Evolutionary conservation across 2,888 invertebrate genomes (phyloP), one percentile per base, ranked within the genome.

Genomic region (Deroplatys truncata): DNA sequence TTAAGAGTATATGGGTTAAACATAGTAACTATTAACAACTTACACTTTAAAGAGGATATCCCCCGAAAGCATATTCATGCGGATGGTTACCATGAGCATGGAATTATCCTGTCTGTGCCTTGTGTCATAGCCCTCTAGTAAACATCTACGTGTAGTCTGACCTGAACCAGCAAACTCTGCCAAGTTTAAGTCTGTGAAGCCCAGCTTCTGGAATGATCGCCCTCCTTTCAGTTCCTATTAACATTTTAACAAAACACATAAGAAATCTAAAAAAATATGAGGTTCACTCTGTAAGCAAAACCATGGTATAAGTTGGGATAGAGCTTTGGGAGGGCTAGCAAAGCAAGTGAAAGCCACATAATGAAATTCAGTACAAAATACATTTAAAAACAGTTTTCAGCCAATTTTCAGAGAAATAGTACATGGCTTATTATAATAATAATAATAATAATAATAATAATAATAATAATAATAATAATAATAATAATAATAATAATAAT

Each of bases 21-120:
- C 5, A 5, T 56, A 56, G 5, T 25, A 4, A 43, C 43, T 20
- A 25, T 72, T 20, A 72, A 20, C 56, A 43, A 95, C 98, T 96
- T 94, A 99, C 99, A 98, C 98, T 97, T 99, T 98, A 93, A 99
- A 99, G 91, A 98, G 96, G 92, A 99, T 98, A 94, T 99, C 99
- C 87, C 99, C 98, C 86, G 98, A 97, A 92, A 98, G 96, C 96
- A 99, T 98, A 92, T 97, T 97, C 97, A 99, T 98, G 93, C 97
- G 96, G 92, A 99, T 97, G 92, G 97, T 96, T 92, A 99, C 96
- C 92, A 97, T 96, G 92, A 99, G 96, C 96, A 98, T 98, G 91
- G 99, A 98, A 95, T 99, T 99, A 94, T 99, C 99, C 94, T 98
- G 98, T 89, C 99, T 95, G 93, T 98, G 97, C 91, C 97, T 95